These are phyloP conservation scores for Nothocercus nigrocapillus DNA, from an alignment of 2,113 vertebrate genomes.

Conservation along the genomic window DNA sequence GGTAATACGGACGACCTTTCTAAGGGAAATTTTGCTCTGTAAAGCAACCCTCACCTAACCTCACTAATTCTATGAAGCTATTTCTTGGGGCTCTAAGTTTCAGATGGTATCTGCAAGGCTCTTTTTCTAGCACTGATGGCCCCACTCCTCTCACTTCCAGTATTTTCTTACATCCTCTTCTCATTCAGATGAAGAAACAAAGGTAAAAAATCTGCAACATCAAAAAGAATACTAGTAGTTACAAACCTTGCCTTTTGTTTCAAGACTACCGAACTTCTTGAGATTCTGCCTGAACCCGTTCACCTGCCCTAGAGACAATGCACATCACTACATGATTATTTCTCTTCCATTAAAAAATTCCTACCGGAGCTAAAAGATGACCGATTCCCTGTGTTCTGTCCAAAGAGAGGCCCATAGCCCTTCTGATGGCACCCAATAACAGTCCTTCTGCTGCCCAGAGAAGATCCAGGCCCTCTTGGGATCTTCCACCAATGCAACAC, in stretches of 20 bases:
- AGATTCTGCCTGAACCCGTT: not conserved
- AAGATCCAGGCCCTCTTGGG: not conserved
- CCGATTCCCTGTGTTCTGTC: not conserved
- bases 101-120: not conserved
- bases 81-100: not conserved
- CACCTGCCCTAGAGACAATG: not conserved
- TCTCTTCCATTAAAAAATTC: not conserved
- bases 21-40: not conserved
- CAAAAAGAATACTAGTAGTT: not conserved
- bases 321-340: not conserved
- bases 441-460: not conserved
- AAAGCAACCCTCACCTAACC: not conserved
- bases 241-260: not conserved
- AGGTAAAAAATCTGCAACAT: not conserved
- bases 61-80: not conserved
- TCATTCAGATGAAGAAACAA: not conserved
- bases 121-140: not conserved
- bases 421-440: rapidly evolving
- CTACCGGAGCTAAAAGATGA: not conserved
- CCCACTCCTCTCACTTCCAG: not conserved
- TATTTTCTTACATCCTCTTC: not conserved
- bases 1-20: not conserved
- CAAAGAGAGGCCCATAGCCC: not conserved
- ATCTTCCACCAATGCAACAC: not conserved
- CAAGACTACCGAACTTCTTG: not conserved